Conservation (phyloP, 2,797 vertebrate species). For the Babyrousa celebensis region DNA sequence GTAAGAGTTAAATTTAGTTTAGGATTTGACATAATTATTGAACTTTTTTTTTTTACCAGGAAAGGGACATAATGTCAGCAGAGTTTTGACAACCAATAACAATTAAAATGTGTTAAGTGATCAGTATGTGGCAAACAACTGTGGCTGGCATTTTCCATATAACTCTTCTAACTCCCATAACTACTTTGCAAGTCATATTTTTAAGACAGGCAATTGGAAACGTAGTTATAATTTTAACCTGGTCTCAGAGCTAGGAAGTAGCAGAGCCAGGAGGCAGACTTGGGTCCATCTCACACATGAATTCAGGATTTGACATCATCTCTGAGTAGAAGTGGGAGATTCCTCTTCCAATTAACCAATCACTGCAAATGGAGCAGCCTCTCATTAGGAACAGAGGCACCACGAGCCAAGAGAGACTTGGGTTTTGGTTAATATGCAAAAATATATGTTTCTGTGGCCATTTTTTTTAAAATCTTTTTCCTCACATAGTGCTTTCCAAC, state of each 20-base stretch:
- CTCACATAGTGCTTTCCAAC: conserved; percentile 5
- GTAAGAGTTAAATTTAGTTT: background rate
- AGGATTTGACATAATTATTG: conserved; percentile 41
- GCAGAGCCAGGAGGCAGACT: background rate
- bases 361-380: background rate
- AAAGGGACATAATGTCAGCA: background rate
- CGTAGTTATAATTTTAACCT: background rate
- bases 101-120: background rate
- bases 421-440: background rate
- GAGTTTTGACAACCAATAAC: background rate
- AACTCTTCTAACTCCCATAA: background rate
- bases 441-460: background rate
- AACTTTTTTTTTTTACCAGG: background rate
- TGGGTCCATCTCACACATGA: background rate
- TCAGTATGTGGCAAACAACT: background rate
- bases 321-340: background rate
- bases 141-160: background rate
- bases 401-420: background rate
- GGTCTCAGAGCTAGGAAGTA: background rate
- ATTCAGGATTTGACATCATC: background rate
- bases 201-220: background rate
- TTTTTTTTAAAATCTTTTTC: background rate
- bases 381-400: background rate
- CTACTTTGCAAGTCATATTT: background rate
- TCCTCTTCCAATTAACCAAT: background rate